Evolutionary conservation across 2,888 invertebrate genomes (phyloP), one percentile per base, ranked within the genome.

Genomic region (Eledona agricola): DNA sequence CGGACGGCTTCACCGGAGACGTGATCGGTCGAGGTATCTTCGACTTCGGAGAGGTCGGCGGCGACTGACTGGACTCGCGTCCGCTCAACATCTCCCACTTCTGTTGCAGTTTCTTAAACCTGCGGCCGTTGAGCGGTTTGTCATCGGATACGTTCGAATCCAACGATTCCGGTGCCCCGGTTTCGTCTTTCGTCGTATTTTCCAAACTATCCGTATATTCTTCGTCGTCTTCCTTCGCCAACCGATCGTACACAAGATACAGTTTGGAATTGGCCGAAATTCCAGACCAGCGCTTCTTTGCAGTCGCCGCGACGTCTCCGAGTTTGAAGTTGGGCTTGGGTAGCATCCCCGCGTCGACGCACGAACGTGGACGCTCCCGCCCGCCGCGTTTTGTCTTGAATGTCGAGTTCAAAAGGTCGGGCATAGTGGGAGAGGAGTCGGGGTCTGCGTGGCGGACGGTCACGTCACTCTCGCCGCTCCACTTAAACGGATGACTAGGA

Each of bases 11-110:
- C 2, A 40, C 25, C 9, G 89, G 89, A 12, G 89, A 89, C 1
- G 86, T 84, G 57, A 90, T 85, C 1, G 86, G 85, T 51, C 90
- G 78, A 1, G 90, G 90, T 64, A 90, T 90, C 67, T 86, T 87
- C 0, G 89, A 89, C 53, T 86, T 85, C 0, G 80, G 79, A 1
- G 79, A 79, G 6, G 60, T 65, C 20, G 73, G 75, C 2, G 70
- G 69, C 0, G 77, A 77, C 2, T 34, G 34, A 10, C 12, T 22
- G 0, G 74, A 74, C 22, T 81, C 81, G 35, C 79, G 78, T 5
- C 80, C 81, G 60, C 87, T 86, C 58, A 90, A 79, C 77, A 88
- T 82, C 71, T 91, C 90, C 91, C 91, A 91, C 68, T 88, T 88
- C 69, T 88, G 84, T 68, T 90, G 90, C 51, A 91, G 76, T 57